Conservation (phyloP, 2,888 invertebrate genomes). For the Rhimphoctona megacephalus region DNA sequence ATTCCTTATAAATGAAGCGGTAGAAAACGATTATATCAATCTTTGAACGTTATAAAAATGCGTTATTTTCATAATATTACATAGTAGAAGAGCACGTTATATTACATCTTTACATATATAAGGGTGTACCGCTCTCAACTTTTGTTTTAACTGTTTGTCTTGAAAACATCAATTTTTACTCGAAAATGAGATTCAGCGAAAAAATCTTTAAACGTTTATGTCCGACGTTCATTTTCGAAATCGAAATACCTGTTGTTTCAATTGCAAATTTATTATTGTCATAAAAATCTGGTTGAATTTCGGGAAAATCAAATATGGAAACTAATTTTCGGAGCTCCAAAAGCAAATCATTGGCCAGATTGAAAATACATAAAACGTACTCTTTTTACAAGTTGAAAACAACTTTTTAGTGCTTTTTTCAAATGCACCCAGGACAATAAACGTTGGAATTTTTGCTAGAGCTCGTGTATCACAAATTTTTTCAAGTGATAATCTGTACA, state of each 20-base stretch:
- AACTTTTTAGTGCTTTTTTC: not conserved
- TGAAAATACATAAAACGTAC: not conserved
- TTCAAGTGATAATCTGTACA: not conserved
- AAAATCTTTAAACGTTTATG: not conserved
- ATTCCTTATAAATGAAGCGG: conserved; percentile 69
- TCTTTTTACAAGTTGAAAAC: not conserved
- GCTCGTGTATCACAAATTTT: not conserved
- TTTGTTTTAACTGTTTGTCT: not conserved
- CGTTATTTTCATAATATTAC: conserved; percentile 68
- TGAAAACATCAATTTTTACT: not conserved
- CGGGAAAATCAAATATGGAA: not conserved
- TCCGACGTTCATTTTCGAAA: not conserved
- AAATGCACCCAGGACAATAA: no score
- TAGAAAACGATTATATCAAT: conserved; percentile 74
- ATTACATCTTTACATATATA: conserved; percentile 25
- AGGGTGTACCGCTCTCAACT: not conserved
- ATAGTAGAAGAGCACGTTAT: conserved; percentile 51
- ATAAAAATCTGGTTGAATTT: not conserved
- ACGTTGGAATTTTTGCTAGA: not conserved
- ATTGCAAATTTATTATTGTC: not conserved
- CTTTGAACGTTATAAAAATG: conserved; percentile 74
- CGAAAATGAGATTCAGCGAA: not conserved
- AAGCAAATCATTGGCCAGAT: not conserved
- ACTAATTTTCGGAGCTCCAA: not conserved
- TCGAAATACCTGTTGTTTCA: not conserved